Base-by-base conservation (phyloP, 2,797 vertebrate genomes). In the Galaxias olidus region DNA sequence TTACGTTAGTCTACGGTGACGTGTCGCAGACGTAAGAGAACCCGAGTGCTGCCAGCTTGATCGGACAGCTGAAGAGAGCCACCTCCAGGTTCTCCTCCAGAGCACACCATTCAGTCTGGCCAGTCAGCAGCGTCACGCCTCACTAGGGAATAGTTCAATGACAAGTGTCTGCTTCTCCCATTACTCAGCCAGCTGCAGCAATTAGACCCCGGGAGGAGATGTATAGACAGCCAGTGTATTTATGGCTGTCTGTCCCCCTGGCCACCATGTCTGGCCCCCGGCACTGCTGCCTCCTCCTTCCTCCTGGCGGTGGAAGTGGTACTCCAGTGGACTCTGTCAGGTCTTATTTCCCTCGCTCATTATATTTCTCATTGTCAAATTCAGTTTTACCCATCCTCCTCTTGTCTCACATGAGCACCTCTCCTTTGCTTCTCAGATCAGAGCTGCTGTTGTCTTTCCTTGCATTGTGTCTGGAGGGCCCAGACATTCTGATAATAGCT, bases 141-240 rank as follows among this genome's bases (percentile, higher is more conserved):
- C 55, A 41, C 63, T 46, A 19, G 67, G 63, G 56, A 65, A 53
- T 8, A 51, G 11, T 49, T 75, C 72, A 73, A 20, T 71, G 73
- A 77, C 73, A 68, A 70, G 64, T 47, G 47, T 48, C 59, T 70
- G 48, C 46, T 67, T 65, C 65, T 54, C 59, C 70, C 56, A 64
- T 80, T 74, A 70, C 56, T 75, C 74, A 75, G 61, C 61, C 59
- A 52, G 50, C 58, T 63, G 60, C 51, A 54, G 69, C 74, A 74
- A 68, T 72, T 71, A 71, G 64, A 48, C 63, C 61, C 54, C 45
- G 40, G 62, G 68, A 69, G 30, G n/a, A 55, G 65, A 74, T 51
- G 14, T 57, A 66, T 65, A 50, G 53, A 57, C 10, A n/a, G n/a
- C n/a, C n/a, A n/a, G n/a, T 68, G 54, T 75, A 68, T 77, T 80